These are phyloP conservation scores for Capitulum mitella DNA, from an alignment of 2,888 invertebrate species.

Conservation along the genomic window DNA sequence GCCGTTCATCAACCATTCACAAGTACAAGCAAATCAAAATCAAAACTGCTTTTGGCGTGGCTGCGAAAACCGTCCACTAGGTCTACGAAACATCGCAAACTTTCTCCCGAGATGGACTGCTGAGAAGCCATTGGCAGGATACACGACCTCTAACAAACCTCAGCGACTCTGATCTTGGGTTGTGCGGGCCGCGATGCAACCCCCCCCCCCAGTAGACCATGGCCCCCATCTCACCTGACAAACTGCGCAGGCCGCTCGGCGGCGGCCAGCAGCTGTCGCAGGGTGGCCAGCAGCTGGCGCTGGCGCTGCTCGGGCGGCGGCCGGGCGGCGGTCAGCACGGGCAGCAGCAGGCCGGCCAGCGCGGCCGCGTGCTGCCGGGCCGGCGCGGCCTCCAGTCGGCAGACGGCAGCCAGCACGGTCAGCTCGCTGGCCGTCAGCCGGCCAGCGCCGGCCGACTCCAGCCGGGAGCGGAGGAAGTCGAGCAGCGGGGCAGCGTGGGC, in stretches of 20 bases:
- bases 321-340: slow-evolving; percentile 7
- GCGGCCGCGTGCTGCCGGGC: slow-evolving; percentile 13
- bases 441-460: slow-evolving; percentile 52
- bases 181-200: too few relatives aligned
- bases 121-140: too few relatives aligned
- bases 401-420: slow-evolving; percentile 1
- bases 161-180: too few relatives aligned
- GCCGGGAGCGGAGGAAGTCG: slow-evolving; percentile 54
- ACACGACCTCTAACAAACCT: too few relatives aligned
- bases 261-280: not conserved
- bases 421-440: not conserved
- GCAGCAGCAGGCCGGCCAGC: slow-evolving; percentile 12
- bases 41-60: too few relatives aligned
- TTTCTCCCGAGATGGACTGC: too few relatives aligned
- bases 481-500: slow-evolving; percentile 66
- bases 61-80: too few relatives aligned
- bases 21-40: too few relatives aligned
- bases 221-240: not conserved
- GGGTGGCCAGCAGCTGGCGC: not conserved
- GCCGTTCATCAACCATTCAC: too few relatives aligned
- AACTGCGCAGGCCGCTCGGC: not conserved
- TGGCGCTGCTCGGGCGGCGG: not conserved
- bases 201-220: too few relatives aligned
- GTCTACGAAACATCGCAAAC: too few relatives aligned
- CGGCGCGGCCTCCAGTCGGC: not conserved